Conservation (phyloP, 2,113 vertebrate genomes). For the Pavo muticus region DNA sequence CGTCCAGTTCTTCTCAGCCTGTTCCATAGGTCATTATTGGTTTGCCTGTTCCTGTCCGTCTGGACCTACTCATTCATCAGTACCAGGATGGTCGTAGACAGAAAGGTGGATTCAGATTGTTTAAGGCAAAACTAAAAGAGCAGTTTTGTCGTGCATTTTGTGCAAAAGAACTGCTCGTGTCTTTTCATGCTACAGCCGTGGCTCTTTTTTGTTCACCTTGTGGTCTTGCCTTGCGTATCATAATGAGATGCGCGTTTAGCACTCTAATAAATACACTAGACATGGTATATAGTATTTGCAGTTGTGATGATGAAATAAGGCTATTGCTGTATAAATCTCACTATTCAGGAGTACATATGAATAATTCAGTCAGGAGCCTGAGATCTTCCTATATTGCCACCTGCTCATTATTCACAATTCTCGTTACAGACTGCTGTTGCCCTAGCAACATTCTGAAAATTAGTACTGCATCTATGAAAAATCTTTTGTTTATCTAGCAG, state of each 20-base stretch:
- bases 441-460: conserved; percentile 68
- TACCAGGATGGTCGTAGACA: neutral
- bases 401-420: conserved; percentile 67
- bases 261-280: conserved; percentile 12
- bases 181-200: neutral
- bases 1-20: neutral
- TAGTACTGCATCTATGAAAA: conserved; percentile 44
- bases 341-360: conserved; percentile 5
- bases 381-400: conserved; percentile 43
- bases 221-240: neutral
- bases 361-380: conserved; percentile 40
- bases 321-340: conserved; percentile 34
- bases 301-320: neutral
- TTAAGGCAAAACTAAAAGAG: neutral
- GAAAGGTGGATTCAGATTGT: neutral
- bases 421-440: conserved; percentile 61
- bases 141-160: neutral
- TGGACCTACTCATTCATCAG: neutral
- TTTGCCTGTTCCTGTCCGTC: neutral
- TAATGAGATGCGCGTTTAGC: neutral
- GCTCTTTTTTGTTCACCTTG: neutral
- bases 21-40: neutral
- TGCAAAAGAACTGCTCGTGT: neutral
- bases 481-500: conserved; percentile 58
- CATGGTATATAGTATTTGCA: neutral